phyloP scores from a whole-genome alignment of 2,888 invertebrate species.

The Melanotus villosus region DNA sequence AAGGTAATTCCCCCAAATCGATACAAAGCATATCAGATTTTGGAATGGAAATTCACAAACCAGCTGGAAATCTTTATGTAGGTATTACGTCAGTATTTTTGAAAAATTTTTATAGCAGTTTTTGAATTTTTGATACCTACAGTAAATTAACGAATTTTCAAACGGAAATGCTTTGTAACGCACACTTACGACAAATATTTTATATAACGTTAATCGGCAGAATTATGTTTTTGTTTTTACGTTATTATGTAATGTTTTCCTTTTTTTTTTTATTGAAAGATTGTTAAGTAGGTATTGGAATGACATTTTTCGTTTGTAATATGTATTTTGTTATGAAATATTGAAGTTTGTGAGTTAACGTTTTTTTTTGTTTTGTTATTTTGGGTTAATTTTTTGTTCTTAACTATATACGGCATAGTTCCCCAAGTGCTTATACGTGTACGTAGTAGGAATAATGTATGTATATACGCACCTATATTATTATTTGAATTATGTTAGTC shows the following conservation, averaged over 20 bases:
- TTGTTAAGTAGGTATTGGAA: slow-evolving; percentile 5
- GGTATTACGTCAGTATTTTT: slow-evolving; percentile 40
- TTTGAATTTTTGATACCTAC: slow-evolving; percentile 60
- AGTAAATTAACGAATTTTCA: slow-evolving; percentile 51
- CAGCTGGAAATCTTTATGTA: slow-evolving; percentile 32
- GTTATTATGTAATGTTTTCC: too few relatives aligned
- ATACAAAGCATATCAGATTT: slow-evolving; percentile 48
- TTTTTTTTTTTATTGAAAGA: slow-evolving; percentile 37
- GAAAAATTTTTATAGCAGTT: slow-evolving; percentile 51
- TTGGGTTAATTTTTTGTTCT: slow-evolving; percentile 42
- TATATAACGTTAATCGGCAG: slow-evolving; percentile 13
- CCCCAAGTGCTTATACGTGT: slow-evolving; percentile 57
- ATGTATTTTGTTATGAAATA: slow-evolving; percentile 47
- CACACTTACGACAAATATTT: slow-evolving; percentile 35
- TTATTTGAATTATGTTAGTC: slow-evolving; percentile 45
- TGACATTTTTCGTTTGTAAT: slow-evolving; percentile 26
- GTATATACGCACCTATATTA: slow-evolving; percentile 50
- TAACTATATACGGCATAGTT: slow-evolving; percentile 51
- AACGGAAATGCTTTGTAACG: slow-evolving; percentile 47
- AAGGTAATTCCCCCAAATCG: slow-evolving; percentile 41
- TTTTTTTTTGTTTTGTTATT: slow-evolving; percentile 44
- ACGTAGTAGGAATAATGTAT: slow-evolving; percentile 55
- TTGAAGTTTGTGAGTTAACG: slow-evolving; percentile 53
- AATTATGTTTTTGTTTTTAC: slow-evolving; percentile 37
- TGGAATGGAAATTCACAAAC: slow-evolving; percentile 34